A percentile compares a stretch with the other conserved stretches of the same genome.
Conservation (phyloP, 2,888 invertebrate species). For the Tolmerus cingulatus region DNA sequence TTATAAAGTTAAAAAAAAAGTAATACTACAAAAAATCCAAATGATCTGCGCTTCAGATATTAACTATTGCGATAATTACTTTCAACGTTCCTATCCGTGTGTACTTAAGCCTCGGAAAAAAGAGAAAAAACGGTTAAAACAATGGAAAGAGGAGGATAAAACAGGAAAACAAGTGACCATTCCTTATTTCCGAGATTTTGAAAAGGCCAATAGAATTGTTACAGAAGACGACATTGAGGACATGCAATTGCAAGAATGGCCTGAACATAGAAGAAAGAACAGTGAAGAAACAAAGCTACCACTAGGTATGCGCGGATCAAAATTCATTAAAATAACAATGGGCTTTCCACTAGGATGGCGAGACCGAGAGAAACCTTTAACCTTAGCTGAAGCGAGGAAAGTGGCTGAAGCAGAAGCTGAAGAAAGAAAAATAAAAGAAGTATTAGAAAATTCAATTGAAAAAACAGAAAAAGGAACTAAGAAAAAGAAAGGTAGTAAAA, state of each 20-base stretch:
- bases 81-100: too few relatives aligned
- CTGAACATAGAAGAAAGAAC: neutral
- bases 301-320: neutral
- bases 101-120: too few relatives aligned
- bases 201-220: neutral
- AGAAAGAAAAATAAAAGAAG: neutral
- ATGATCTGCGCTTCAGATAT: too few relatives aligned
- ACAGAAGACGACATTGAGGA: neutral
- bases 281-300: neutral
- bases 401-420: neutral
- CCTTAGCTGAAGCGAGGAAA: neutral
- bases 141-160: too few relatives aligned
- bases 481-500: neutral
- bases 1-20: too few relatives aligned
- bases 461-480: neutral
- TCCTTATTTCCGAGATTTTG: neutral
- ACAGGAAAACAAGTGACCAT: neutral
- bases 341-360: neutral
- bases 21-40: too few relatives aligned
- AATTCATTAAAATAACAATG: neutral
- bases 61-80: too few relatives aligned
- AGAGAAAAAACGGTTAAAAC: too few relatives aligned
- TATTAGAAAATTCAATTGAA: neutral
- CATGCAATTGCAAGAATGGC: neutral
- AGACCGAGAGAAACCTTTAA: neutral